Conservation (phyloP, 2,797 vertebrate genomes). For the Furcifer pardalis region DNA sequence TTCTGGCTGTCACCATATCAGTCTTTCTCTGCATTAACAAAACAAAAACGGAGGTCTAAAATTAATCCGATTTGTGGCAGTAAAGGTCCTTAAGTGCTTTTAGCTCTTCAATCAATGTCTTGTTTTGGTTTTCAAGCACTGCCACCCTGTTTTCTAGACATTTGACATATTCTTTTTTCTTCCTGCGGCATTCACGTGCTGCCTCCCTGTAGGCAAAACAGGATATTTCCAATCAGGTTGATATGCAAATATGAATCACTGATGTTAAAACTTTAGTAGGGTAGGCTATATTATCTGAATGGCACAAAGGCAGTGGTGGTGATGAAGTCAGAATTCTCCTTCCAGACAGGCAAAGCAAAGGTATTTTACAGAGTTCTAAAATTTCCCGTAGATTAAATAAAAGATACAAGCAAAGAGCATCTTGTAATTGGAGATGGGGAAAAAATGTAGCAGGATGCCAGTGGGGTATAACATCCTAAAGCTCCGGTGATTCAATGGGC, state of each 20-base stretch:
- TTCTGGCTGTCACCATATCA: conserved; percentile 78
- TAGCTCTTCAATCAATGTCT: conserved; percentile 99
- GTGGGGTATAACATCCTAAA: neutral
- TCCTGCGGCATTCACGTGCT: conserved; percentile 96
- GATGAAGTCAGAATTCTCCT: conserved; percentile 8
- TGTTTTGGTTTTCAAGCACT: conserved; percentile 99
- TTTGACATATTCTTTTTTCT: conserved; percentile 99
- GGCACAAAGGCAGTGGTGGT: neutral
- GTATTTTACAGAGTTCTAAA: neutral
- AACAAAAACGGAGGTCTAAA: conserved; percentile 73
- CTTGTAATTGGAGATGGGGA: neutral
- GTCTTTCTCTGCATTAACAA: conserved; percentile 85
- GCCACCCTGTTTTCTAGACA: conserved; percentile 99
- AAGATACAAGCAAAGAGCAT: neutral
- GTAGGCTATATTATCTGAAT: conserved; percentile 15
- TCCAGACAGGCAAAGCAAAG: conserved; percentile 10
- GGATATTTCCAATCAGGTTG: conserved; percentile 40
- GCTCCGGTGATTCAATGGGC: no score
- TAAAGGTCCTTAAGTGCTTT: conserved; percentile 99
- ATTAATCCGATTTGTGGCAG: conserved; percentile 99
- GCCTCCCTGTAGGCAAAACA: conserved; percentile 88
- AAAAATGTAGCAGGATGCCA: neutral
- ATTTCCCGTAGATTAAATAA: conserved; percentile 20
- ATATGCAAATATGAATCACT: conserved; percentile 9
- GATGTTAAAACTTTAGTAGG: neutral